phyloP scores from a whole-genome alignment of 2,113 vertebrate species.

The Oenanthe melanoleuca region DNA sequence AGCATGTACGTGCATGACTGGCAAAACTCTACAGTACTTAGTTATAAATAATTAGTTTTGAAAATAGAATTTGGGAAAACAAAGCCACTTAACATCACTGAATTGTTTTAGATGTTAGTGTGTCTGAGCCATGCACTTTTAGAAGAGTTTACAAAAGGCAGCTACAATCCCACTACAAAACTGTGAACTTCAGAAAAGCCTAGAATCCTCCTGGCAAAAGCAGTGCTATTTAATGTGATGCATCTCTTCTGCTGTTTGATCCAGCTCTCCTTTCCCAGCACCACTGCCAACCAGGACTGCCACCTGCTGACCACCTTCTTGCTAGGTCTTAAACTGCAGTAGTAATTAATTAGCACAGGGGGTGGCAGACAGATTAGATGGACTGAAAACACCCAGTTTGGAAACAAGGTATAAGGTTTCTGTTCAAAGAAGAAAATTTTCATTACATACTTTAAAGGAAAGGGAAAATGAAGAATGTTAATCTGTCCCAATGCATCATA shows the following conservation, averaged over 20 bases:
- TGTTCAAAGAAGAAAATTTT: background rate
- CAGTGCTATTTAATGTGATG: background rate
- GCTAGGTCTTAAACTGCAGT: background rate
- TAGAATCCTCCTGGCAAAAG: background rate
- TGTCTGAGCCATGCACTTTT: background rate
- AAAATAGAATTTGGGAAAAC: background rate
- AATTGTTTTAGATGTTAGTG: background rate
- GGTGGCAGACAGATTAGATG: background rate
- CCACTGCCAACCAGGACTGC: background rate
- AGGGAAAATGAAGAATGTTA: background rate
- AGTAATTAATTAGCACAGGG: background rate
- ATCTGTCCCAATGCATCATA: background rate
- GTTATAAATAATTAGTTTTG: background rate
- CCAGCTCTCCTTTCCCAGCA: background rate
- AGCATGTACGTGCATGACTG: rapidly evolving
- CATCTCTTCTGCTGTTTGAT: background rate
- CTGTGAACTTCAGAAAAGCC: background rate
- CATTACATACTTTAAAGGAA: background rate
- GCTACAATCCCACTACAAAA: background rate
- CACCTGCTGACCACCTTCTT: background rate
- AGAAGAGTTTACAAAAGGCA: background rate
- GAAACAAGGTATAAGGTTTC: background rate
- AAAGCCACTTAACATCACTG: background rate
- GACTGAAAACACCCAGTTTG: background rate
- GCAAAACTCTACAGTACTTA: background rate